phyloP scores from a whole-genome alignment of 1,140 invertebrate genomes.

The Octopus sinensis region DNA sequence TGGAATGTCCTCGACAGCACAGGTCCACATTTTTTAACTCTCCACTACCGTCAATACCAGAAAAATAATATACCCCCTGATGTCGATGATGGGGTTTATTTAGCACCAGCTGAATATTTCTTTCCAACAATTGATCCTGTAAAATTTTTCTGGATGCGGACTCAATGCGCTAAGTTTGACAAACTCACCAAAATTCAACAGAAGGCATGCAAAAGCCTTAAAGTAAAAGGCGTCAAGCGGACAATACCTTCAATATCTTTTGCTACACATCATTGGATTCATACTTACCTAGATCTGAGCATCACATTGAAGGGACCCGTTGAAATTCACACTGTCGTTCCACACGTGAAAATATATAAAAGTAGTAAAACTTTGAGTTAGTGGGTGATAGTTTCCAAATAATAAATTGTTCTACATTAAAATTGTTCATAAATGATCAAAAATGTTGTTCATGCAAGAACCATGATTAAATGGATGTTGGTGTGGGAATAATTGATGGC shows the following conservation, averaged over 20 bases:
- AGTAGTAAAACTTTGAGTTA: background rate
- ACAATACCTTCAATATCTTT: slow-evolving; percentile 38
- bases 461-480: too few species aligned
- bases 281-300: slow-evolving; percentile 47
- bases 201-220: slow-evolving; percentile 43
- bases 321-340: slow-evolving; percentile 38
- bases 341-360: slow-evolving; percentile 37
- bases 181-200: slow-evolving; percentile 36
- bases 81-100: slow-evolving; percentile 28
- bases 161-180: slow-evolving; percentile 34
- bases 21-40: slow-evolving; percentile 50
- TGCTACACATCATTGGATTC: slow-evolving; percentile 51
- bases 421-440: too few species aligned
- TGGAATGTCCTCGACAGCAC: slow-evolving; percentile 52
- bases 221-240: slow-evolving; percentile 34
- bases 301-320: slow-evolving; percentile 36
- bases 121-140: slow-evolving; percentile 48
- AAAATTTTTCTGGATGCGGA: slow-evolving; percentile 41
- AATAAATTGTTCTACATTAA: too few species aligned
- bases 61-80: slow-evolving; percentile 24
- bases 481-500: too few species aligned
- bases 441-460: too few species aligned
- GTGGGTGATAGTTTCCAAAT: too few species aligned
- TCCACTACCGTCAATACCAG: slow-evolving; percentile 37
- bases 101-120: slow-evolving; percentile 49